These are phyloP conservation scores for Standfussiana lucernea DNA, from an alignment of 2,888 invertebrate species.

Conservation along the genomic window DNA sequence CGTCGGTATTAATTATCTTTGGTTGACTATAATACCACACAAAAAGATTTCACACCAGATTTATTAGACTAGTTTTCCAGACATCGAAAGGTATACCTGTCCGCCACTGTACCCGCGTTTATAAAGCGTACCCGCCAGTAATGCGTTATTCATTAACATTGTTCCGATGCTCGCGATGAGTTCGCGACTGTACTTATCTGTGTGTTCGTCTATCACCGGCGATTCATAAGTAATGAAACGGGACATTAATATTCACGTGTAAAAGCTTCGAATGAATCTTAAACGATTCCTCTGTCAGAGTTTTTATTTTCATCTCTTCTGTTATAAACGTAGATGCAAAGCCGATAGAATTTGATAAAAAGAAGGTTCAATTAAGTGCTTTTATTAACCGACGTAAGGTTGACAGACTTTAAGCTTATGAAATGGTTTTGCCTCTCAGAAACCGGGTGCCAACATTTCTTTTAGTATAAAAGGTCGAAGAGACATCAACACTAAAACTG, in stretches of 20 bases:
- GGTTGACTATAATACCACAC: no score
- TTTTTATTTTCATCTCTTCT: background rate
- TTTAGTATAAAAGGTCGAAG: background rate
- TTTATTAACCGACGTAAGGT: no score
- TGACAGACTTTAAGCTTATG: no score
- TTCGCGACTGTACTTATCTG: constrained; percentile 25
- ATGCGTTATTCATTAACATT: constrained; percentile 58
- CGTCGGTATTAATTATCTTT: no score
- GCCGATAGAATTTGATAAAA: background rate
- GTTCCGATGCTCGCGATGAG: constrained; percentile 29
- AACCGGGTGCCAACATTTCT: background rate
- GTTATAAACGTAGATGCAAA: background rate
- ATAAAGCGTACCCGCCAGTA: constrained; percentile 28
- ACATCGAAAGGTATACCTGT: constrained; percentile 15
- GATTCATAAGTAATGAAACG: constrained; percentile 60
- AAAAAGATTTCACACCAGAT: background rate
- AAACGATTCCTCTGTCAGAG: constrained; percentile 3
- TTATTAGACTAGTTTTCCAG: background rate
- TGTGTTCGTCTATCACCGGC: constrained; percentile 26
- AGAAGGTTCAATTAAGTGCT: no score
- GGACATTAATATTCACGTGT: constrained; percentile 47
- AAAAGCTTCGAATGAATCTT: constrained; percentile 28
- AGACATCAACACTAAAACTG: no score
- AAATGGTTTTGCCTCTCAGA: no score
- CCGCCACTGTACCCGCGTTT: constrained; percentile 43